Conservation (phyloP, 2,113 vertebrate genomes). For the Mustela lutreola region DNA sequence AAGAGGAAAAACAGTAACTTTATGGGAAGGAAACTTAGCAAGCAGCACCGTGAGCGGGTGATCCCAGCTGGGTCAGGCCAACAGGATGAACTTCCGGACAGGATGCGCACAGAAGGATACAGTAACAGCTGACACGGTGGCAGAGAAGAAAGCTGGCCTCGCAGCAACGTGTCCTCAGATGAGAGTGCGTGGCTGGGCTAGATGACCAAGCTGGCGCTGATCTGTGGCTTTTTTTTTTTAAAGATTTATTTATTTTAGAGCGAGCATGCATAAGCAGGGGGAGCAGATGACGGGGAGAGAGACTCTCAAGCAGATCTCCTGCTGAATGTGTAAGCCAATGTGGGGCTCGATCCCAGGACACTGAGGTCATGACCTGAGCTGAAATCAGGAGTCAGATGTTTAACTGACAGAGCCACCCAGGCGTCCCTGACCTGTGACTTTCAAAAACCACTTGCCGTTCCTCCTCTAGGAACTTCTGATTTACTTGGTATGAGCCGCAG, state of each 20-base stretch:
- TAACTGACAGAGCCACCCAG: not conserved
- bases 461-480: not conserved
- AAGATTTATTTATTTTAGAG: not conserved
- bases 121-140: accelerated
- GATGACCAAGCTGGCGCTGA: not conserved
- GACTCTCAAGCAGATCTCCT: not conserved
- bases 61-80: not conserved
- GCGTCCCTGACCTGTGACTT: not conserved
- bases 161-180: not conserved
- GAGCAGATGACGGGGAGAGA: not conserved
- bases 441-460: not conserved
- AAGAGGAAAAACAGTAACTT: not conserved
- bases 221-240: not conserved
- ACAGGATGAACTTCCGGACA: accelerated
- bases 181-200: not conserved
- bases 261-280: not conserved
- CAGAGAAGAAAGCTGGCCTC: not conserved
- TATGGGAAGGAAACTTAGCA: not conserved
- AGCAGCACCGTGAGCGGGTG: not conserved
- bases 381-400: not conserved
- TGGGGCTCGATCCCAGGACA: not conserved
- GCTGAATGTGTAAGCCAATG: not conserved
- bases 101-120: not conserved
- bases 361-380: not conserved
- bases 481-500: not conserved